Evolutionary conservation across 2,888 invertebrate species (phyloP), one percentile per base, ranked within the genome.

Genomic region (Apodemia zela): DNA sequence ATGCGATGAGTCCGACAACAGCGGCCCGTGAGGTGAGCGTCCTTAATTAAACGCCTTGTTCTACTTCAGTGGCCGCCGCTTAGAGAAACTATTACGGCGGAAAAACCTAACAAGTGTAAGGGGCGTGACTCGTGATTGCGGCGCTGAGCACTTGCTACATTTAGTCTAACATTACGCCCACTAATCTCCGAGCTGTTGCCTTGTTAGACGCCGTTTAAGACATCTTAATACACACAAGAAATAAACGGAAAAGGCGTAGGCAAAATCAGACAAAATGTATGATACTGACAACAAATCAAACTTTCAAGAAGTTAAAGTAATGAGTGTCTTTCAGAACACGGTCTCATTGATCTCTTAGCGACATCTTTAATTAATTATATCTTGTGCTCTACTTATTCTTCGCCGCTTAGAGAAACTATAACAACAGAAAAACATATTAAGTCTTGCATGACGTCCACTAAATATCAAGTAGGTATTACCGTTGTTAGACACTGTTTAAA

Each of bases 41-140:
- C 83, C 89, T 86, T 87, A 85, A 88, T 87, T 86, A 86, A 82
- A 85, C 81, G 81, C 85, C 75, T 82, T 87, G 88, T 88, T 88
- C 85, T 81, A 81, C 81, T 81, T 78, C 79, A 81, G 82, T 79
- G 82, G 81, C 75, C 78, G 80, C 67, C 73, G 85, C 81, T 88
- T 85, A 84, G 80, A 78, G 76, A 73, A 82, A 86, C 88, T 85
- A 87, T 87, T 84, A 84, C 79, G 67, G 78, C 72, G 76, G 78
- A 84, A 84, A 84, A 84, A 84, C 78, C 78, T 78, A 71, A 82
- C 83, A 80, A 82, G 80, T 82, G 81, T 78, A 76, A 73, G 75
- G 75, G 80, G 79, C 72, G 75, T 71, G 64, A 69, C 72, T 73
- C 70, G 73, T 70, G 73, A 66, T 65, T 66, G 67, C 67, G 63